Evolutionary conservation across 2,113 vertebrate genomes (phyloP), one percentile per base, ranked within the genome.

Genomic region (Rhadina sibilatrix): DNA sequence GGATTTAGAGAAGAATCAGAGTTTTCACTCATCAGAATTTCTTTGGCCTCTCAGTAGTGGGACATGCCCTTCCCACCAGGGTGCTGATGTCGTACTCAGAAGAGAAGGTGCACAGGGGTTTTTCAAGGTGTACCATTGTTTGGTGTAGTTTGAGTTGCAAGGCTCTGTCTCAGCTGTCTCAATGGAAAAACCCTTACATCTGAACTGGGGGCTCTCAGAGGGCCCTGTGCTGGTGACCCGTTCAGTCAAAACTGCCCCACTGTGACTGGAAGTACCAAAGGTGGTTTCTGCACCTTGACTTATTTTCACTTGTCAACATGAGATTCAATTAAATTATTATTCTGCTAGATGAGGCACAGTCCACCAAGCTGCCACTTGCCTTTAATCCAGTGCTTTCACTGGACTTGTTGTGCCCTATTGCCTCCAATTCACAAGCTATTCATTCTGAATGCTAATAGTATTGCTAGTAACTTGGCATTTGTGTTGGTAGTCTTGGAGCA

Each of bases 211-310:
- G 4, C 25, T 83, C 65, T 87, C 81, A 83, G 56, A 82, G 37
- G 56, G 64, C 42, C 9, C n/a, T 23, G 2, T 68, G 12, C 30
- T 77, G 35, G 11, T 70, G 33, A 21, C 17, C 10, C 0, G 0
- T 77, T 72, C 38, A 63, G 40, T 69, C 54, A 76, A 63, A 74
- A 74, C 50, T 70, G 24, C 35, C 59, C 27, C 66, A 18, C 16
- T 3, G 0, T 59, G 17, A 15, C 0, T 91, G 28, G 35, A 57
- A 79, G 30, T 57, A 83, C 25, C 42, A n/a, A 68, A 75, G 16
- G 57, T 59, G 4, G 7, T 76, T 96, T 94, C 71, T 80, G 57
- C 27, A 63, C 21, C 38, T 59, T 50, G 30, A 38, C 30, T 76
- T 79, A 33, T 65, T 96, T 91, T 87, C 37, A 57, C 20, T 80